Base-by-base conservation (phyloP, 2,888 invertebrate species). In the Stratiomys singularior region DNA sequence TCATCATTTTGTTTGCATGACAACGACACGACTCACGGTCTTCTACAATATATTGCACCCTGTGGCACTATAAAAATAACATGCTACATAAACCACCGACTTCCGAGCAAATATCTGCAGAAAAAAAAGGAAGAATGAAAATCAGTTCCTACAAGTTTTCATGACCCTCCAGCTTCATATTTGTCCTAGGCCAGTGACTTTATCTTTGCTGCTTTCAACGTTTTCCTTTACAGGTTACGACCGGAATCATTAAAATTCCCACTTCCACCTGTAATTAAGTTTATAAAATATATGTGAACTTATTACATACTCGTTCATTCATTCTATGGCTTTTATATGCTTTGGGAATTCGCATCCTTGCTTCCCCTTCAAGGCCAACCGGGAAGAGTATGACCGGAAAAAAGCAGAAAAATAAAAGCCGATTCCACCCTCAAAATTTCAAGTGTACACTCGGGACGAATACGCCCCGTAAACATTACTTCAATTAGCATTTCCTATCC, bases 391-490 rank as follows among this genome's bases (percentile, higher is more conserved):
- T 37, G 37, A 9, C 37, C 37, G 9, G 9, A 37, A 37, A 52
- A 52, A n/a, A 52, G 7, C 4, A 52, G 15, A 52, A 52, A 4
- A 52, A 52, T 9, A 52, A 18, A 52, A 9, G 15, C 3, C 52
- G 52, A 37, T 52, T 52, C 52, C 52, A 52, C 60, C 18, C 25
- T 23, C 21, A 37, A 37, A 37, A 60, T 23, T 46, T 44, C 28
- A 37, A 67, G 67, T 44, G 46, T 37, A 18, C 67, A 30, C 46
- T 13, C 46, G 67, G 64, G 67, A 67, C 18, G 23, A 67, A 37
- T 44, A 67, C 21, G 67, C 67, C 46, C 46, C 2, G 21, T 37
- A 27, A 67, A 46, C 25, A 69, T 69, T 69, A 47, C 46, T 46
- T 46, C 46, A 47, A 69, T 46, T 69, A 47, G 46, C 66, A 30